Conservation (phyloP, 2,113 vertebrate species). For the Taurulus bubalis region DNA sequence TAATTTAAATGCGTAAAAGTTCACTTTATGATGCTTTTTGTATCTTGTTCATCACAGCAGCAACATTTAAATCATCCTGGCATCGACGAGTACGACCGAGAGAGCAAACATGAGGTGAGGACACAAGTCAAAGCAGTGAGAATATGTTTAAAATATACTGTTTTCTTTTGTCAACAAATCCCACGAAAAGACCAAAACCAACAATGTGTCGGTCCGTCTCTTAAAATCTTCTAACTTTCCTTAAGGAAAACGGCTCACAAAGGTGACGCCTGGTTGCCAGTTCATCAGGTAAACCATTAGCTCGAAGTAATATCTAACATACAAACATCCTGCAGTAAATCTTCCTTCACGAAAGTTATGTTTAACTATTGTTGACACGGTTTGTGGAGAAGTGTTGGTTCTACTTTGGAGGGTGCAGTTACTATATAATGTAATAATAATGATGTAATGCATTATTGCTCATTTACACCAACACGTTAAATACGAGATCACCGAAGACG, state of each 20-base stretch:
- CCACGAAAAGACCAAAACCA: not conserved
- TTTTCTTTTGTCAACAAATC: not conserved
- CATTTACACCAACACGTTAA: too few relatives aligned
- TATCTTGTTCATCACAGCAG: constrained; percentile 14
- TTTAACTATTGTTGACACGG: not conserved
- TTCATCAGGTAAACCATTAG: not conserved
- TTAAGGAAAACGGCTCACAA: not conserved
- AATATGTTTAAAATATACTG: not conserved
- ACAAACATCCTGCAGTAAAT: too few relatives aligned
- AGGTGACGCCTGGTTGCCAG: not conserved
- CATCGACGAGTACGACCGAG: not conserved
- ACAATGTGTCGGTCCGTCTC: not conserved
- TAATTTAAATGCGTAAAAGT: not conserved
- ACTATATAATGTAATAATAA: too few relatives aligned
- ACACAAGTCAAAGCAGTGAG: not conserved
- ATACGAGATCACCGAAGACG: too few relatives aligned
- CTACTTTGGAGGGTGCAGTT: not conserved
- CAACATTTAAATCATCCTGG: not conserved
- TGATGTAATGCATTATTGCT: not conserved
- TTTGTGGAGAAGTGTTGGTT: too few relatives aligned
- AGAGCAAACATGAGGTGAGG: constrained; percentile 68
- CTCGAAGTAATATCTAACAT: not conserved
- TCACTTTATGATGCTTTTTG: not conserved
- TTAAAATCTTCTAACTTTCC: not conserved
- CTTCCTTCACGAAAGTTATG: not conserved